phyloP scores from a whole-genome alignment of 2,888 invertebrate genomes.

The Drosophila kokeensis region DNA sequence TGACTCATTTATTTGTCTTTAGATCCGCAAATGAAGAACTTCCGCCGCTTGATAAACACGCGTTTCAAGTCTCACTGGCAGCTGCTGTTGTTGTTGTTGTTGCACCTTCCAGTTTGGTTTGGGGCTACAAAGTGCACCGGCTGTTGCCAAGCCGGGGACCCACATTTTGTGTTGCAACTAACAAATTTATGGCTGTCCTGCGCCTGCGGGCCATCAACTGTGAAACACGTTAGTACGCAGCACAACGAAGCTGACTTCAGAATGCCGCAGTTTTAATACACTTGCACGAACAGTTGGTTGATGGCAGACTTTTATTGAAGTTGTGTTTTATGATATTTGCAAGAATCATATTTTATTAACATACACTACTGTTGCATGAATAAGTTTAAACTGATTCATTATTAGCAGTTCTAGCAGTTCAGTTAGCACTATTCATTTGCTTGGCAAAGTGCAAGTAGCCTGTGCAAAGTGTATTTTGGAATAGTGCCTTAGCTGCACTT shows the following conservation, averaged over 20 bases:
- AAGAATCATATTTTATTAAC: not conserved
- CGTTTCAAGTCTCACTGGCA: slow-evolving; percentile 2
- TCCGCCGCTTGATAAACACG: slow-evolving; percentile 6
- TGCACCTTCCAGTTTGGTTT: not conserved
- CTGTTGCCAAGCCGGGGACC: slow-evolving; percentile 3
- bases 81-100: not conserved
- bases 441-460: not conserved
- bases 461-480: slow-evolving; percentile 15
- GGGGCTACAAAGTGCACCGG: slow-evolving; percentile 11
- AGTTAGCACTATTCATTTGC: not conserved
- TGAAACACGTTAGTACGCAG: not conserved
- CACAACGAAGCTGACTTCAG: not conserved
- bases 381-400: not conserved
- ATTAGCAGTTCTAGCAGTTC: not conserved
- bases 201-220: slow-evolving; percentile 34
- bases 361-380: not conserved
- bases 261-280: slow-evolving; percentile 12
- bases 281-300: slow-evolving; percentile 5
- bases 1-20: slow-evolving; percentile 35
- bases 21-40: slow-evolving; percentile 18
- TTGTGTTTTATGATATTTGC: not conserved
- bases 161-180: slow-evolving; percentile 10
- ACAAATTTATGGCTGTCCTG: slow-evolving; percentile 48
- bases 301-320: not conserved
- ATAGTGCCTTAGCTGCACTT: slow-evolving; percentile 42